A percentile compares a stretch with the other conserved stretches of the same genome.
phyloP scores from a whole-genome alignment of 2,113 vertebrate species.

The Potamarius usumacintae region DNA sequence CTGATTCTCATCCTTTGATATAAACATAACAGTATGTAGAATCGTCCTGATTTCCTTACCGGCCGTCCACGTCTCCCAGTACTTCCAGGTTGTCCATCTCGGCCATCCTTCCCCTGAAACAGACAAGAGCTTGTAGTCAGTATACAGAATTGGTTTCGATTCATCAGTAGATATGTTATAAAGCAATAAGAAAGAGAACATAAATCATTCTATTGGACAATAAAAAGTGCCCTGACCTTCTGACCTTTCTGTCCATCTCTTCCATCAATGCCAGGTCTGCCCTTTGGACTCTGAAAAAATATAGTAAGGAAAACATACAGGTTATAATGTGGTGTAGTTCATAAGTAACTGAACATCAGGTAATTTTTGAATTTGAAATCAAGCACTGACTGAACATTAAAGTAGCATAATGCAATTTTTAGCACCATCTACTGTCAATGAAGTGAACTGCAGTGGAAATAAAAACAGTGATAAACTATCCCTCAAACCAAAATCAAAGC shows the following conservation, averaged over 20 bases:
- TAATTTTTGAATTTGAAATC: background rate
- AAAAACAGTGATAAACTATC: background rate
- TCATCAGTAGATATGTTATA: background rate
- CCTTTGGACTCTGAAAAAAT: conserved; percentile 68
- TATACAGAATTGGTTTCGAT: background rate
- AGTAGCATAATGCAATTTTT: background rate
- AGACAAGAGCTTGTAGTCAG: background rate
- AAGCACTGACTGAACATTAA: background rate
- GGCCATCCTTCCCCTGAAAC: conserved; percentile 70
- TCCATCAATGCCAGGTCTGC: conserved; percentile 68
- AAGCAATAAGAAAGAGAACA: background rate
- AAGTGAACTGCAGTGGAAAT: background rate
- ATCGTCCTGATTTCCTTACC: conserved; percentile 59
- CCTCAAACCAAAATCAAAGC: background rate
- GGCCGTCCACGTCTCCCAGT: conserved; percentile 68
- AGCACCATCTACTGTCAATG: background rate
- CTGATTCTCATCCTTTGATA: background rate
- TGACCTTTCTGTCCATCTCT: conserved; percentile 71
- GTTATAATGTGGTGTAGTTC: background rate
- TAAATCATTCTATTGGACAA: background rate
- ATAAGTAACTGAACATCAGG: background rate
- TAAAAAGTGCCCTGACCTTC: conserved; percentile 71
- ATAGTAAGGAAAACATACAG: background rate
- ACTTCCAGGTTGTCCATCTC: conserved; percentile 64
- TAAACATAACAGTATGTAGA: background rate